Evolutionary conservation across 2,888 invertebrate genomes (phyloP), one percentile per base, ranked within the genome.

Genomic region (Lycocerus yunnanus): DNA sequence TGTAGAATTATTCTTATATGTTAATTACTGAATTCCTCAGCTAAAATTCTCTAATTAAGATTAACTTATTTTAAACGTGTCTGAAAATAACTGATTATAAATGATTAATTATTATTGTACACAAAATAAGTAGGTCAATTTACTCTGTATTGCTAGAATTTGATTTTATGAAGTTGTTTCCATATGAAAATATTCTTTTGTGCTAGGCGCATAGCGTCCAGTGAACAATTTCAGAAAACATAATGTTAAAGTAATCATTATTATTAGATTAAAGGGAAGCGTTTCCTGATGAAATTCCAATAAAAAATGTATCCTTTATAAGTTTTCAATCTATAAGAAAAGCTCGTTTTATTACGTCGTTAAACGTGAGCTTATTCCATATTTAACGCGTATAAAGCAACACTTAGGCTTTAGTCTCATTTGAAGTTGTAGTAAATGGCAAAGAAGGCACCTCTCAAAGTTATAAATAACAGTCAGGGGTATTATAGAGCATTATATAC

Each of bases 381-480:
- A 74, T 74, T 71, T 74, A 74, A 68, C 71, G 68, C 13, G 24
- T 71, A 71, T 68, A 71, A 68, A 71, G 74, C 71, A 67, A 71
- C 71, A 71, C 68, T 71, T 74, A 71, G 66, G 68, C 67, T 63
- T 71, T 63, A 74, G 68, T 71, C 65, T 74, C 68, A 74, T 74
- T 74, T 71, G 72, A 69, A 77, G 77, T 76, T 78, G 78, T 78
- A 76, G 71, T 74, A 74, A 73, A 75, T 73, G 67, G 72, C 77
- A 72, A 76, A 70, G 69, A 79, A 78, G 73, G 77, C 78, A 76
- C 78, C 79, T 80, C 79, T 76, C 72, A 71, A 77, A 78, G 79
- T 79, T 81, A 80, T 80, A 80, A 80, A 79, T 80, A 81, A 81
- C 80, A 80, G 79, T 78, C 73, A 76, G 68, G 70, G 69, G 78